These are phyloP conservation scores for Magallana angulata DNA, from an alignment of 1,140 invertebrate genomes.

Conservation along the genomic window DNA sequence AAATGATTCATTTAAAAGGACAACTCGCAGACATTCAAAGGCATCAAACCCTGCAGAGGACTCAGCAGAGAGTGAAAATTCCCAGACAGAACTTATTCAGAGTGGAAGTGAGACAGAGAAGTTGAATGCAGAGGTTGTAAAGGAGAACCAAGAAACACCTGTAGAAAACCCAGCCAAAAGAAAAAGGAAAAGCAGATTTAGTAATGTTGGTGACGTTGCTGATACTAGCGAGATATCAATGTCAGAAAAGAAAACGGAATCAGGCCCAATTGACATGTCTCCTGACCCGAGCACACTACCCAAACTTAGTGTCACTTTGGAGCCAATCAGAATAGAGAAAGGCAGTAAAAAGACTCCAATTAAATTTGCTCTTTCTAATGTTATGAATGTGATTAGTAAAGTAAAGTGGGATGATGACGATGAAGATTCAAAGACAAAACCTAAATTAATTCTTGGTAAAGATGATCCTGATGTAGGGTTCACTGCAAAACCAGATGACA, in stretches of 20 bases:
- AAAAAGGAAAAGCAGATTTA: constrained; percentile 26
- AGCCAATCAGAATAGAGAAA: neutral
- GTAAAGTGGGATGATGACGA: neutral
- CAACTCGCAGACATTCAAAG: constrained; percentile 8
- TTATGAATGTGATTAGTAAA: neutral
- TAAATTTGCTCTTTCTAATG: neutral
- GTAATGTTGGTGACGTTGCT: neutral
- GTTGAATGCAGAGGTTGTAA: neutral
- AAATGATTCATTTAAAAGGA: constrained; percentile 5
- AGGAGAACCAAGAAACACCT: neutral
- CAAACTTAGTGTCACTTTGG: constrained; percentile 13
- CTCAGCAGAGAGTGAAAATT: neutral
- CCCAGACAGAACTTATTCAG: neutral
- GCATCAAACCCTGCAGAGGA: neutral
- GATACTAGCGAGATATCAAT: neutral
- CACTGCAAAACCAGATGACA: neutral
- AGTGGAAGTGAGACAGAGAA: constrained; percentile 14
- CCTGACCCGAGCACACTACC: neutral
- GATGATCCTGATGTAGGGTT: neutral
- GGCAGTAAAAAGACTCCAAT: neutral
- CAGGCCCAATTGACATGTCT: neutral
- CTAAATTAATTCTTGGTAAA: neutral
- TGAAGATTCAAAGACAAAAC: neutral
- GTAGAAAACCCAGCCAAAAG: neutral
- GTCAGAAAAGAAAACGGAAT: neutral